A percentile compares a stretch with the other conserved stretches of the same genome.
Evolutionary conservation across 2,888 invertebrate species (phyloP).

Genomic region (Spialia ferax): DNA sequence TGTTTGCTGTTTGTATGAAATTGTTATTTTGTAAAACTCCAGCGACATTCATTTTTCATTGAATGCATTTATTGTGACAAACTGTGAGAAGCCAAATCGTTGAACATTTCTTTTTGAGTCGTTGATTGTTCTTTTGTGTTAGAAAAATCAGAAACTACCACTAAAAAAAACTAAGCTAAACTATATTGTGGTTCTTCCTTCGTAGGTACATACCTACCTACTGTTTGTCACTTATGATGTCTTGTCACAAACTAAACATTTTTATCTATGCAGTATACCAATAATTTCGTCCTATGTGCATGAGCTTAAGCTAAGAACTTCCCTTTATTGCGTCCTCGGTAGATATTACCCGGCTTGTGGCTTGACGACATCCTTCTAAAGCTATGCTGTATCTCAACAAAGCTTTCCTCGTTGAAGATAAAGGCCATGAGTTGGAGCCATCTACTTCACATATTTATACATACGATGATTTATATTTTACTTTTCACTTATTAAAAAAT

Average conservation of each 20-base stretch:
- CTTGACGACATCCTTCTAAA: conserved; percentile 1
- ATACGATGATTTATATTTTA: no score
- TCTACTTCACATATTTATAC: not conserved
- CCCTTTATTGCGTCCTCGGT: not conserved
- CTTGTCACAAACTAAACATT: no score
- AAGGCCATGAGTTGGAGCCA: not conserved
- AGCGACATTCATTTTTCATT: not conserved
- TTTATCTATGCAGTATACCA: no score
- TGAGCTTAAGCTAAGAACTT: not conserved
- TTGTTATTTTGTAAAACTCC: conserved; percentile 5
- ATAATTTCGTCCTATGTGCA: not conserved
- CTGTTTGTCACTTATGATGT: no score
- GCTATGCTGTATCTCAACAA: conserved; percentile 2
- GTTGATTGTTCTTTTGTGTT: no score
- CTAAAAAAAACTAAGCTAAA: no score
- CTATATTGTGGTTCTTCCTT: no score
- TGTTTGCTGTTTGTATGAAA: conserved; percentile 9
- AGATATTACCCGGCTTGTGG: not conserved
- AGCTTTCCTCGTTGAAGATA: not conserved
- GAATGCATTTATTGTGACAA: not conserved
- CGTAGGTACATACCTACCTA: no score
- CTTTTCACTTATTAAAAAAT: no score
- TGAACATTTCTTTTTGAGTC: no score
- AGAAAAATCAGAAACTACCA: no score
- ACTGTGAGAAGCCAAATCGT: no score